Percentiles rank a stretch among this genome's conserved stretches.
These are phyloP conservation scores for Sciaenops ocellatus DNA, from an alignment of 2,797 vertebrate genomes.

Conservation along the genomic window DNA sequence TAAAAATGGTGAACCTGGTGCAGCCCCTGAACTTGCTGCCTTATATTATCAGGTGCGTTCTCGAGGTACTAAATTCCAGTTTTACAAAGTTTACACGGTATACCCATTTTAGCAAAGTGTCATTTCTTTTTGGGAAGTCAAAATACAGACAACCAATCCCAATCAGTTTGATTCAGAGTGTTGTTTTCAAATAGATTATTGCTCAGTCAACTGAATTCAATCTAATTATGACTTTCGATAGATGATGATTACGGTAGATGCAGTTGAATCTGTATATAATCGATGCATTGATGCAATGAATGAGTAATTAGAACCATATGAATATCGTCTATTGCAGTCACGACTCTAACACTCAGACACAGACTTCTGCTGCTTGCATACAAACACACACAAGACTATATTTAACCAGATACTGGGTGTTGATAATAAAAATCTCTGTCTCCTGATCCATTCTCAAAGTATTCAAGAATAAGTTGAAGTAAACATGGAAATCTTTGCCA, in stretches of 20 bases:
- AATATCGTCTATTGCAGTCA: conserved; percentile 12
- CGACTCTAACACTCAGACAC: neutral
- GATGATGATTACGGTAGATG: neutral
- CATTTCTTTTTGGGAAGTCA: neutral
- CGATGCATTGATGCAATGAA: neutral
- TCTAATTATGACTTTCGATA: conserved; percentile 11
- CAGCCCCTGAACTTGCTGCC: neutral
- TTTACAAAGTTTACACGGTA: neutral
- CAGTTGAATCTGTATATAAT: conserved; percentile 3
- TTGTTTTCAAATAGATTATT: neutral
- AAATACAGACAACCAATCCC: conserved; percentile 1
- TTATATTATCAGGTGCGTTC: neutral
- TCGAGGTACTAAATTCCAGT: neutral
- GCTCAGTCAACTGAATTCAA: neutral
- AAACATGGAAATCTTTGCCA: conserved; percentile 48
- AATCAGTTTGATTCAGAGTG: neutral
- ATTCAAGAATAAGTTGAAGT: conserved; percentile 44
- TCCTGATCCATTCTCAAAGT: conserved; percentile 19
- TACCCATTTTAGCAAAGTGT: neutral
- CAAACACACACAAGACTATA: conserved; percentile 19
- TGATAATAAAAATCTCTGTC: neutral
- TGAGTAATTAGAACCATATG: conserved; percentile 6
- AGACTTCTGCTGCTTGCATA: neutral
- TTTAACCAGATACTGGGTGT: conserved; percentile 9
- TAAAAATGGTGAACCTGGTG: neutral